Evolutionary conservation across 2,113 vertebrate species (phyloP).

Genomic region (Dascyllus trimaculatus): DNA sequence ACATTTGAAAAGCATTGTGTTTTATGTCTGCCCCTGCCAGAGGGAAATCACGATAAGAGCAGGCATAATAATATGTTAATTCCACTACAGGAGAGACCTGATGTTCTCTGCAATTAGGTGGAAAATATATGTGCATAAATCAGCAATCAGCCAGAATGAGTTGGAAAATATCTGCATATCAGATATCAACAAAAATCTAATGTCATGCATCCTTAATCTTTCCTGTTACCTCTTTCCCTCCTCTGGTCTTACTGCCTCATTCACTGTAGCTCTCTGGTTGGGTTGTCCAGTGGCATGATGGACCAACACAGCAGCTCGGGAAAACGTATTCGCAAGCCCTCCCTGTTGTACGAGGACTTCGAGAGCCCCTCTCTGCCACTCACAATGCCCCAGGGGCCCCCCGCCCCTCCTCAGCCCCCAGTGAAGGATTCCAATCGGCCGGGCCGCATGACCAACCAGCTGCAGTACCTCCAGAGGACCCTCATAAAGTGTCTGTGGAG

Average conservation of each 20-base stretch:
- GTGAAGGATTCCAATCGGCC: slow-evolving; percentile 89
- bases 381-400: slow-evolving; percentile 75
- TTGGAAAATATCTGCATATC: too few species aligned
- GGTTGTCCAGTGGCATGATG: slow-evolving; percentile 75
- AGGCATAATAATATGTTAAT: too few species aligned
- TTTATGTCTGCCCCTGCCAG: too few species aligned
- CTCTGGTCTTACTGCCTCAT: not conserved
- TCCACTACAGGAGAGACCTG: too few species aligned
- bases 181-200: too few species aligned
- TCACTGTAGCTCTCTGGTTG: slow-evolving; percentile 72
- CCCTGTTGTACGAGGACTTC: slow-evolving; percentile 93
- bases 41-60: too few species aligned
- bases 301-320: slow-evolving; percentile 81
- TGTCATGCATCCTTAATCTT: too few species aligned
- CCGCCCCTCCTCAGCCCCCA: slow-evolving; percentile 77
- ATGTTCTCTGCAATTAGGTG: too few species aligned
- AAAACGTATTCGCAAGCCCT: slow-evolving; percentile 95
- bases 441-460: slow-evolving; percentile 91
- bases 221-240: not conserved
- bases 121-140: too few species aligned
- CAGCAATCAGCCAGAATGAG: too few species aligned
- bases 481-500: slow-evolving; percentile 94
- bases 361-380: slow-evolving; percentile 90
- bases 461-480: slow-evolving; percentile 93
- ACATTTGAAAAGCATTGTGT: too few species aligned